Conservation (phyloP, 2,888 invertebrate genomes). For the Diadegma fenestrale region DNA sequence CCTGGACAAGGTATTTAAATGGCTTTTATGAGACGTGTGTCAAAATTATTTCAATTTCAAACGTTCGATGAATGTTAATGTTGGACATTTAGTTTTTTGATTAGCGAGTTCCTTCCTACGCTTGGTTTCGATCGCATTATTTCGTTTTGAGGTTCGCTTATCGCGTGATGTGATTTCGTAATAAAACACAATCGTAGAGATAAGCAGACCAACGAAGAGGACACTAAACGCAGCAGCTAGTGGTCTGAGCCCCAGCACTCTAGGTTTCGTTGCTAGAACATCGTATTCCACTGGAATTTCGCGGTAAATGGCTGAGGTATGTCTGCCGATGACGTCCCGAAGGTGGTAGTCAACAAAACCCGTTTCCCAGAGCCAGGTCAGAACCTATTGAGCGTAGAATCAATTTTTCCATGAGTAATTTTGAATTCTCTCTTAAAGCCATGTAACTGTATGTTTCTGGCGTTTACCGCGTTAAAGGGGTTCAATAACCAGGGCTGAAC, state of each 20-base stretch:
- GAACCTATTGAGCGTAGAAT: constrained; percentile 68
- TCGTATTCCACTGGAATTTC: constrained; percentile 79
- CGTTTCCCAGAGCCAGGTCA: constrained; percentile 75
- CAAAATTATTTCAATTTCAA: background rate
- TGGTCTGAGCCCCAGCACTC: constrained; percentile 76
- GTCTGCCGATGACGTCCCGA: constrained; percentile 77
- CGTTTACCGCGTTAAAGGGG: constrained; percentile 76
- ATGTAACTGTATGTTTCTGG: background rate
- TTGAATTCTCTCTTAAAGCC: background rate
- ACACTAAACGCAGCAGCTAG: constrained; percentile 79
- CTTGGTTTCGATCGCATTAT: constrained; percentile 3
- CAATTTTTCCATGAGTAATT: background rate
- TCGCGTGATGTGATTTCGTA: constrained; percentile 72
- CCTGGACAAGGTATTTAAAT: too few species aligned
- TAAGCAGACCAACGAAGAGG: constrained; percentile 73
- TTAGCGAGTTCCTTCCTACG: background rate
- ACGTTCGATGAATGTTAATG: background rate
- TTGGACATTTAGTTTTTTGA: background rate
- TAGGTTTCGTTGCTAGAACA: constrained; percentile 66
- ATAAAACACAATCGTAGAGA: constrained; percentile 76
- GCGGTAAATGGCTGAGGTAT: constrained; percentile 72
- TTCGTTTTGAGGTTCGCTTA: background rate
- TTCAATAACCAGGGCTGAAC: constrained; percentile 80
- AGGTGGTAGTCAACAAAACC: constrained; percentile 77
- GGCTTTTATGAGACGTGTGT: too few species aligned